These are phyloP conservation scores for Lophotis ruficrista DNA, from an alignment of 2,113 vertebrate species.

Conservation along the genomic window DNA sequence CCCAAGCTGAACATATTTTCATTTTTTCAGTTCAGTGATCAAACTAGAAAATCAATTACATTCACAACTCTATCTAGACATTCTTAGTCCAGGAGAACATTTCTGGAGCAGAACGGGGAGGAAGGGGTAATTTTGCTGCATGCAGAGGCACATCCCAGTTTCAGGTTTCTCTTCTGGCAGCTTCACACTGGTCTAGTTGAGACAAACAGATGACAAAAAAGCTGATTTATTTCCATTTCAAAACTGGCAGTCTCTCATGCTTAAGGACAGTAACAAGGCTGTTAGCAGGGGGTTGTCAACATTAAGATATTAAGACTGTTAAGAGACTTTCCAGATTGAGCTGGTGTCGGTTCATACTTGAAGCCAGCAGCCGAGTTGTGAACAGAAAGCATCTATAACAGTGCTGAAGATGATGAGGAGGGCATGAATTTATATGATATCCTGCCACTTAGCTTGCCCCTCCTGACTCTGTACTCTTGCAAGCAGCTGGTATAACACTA, in stretches of 20 bases:
- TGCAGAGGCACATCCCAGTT: background rate
- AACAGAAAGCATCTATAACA: background rate
- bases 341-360: background rate
- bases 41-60: conserved; percentile 15
- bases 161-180: background rate
- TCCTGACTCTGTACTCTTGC: background rate
- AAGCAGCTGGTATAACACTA: conserved; percentile 8
- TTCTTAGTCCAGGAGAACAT: background rate
- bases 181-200: background rate
- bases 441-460: background rate
- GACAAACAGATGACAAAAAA: background rate
- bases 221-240: background rate
- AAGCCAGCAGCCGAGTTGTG: background rate
- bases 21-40: conserved; percentile 18
- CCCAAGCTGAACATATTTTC: background rate
- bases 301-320: background rate
- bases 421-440: background rate
- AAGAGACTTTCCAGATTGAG: background rate
- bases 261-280: background rate
- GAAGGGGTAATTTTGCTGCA: background rate
- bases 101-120: background rate
- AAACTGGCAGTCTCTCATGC: background rate
- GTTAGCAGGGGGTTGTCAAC: background rate
- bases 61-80: background rate
- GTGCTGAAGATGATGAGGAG: background rate